phyloP scores from a whole-genome alignment of 1,140 invertebrate genomes.

The Gerris buenoi region DNA sequence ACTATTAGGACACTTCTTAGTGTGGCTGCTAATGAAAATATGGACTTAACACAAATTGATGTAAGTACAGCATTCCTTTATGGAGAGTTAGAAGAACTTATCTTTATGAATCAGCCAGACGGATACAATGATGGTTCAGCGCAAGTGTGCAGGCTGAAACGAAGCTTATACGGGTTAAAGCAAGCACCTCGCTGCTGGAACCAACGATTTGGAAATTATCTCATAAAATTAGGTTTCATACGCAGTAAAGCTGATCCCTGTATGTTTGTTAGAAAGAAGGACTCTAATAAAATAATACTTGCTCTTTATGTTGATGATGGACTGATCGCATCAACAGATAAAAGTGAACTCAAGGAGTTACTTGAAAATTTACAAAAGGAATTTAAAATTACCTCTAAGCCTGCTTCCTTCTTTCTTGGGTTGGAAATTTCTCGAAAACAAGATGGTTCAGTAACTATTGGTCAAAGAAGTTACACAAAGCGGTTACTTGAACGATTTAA shows the following conservation, averaged over 20 bases:
- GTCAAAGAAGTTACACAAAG: not conserved
- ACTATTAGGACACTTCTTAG: constrained; percentile 23
- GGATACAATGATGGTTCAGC: constrained; percentile 15
- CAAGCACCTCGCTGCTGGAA: no score
- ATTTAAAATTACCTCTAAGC: no score
- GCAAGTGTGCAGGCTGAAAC: constrained; percentile 12
- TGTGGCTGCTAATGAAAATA: constrained; percentile 18
- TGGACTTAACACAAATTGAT: constrained; percentile 23
- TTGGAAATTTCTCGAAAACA: constrained; percentile 1
- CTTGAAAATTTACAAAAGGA: no score
- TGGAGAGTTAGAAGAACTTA: constrained; percentile 26
- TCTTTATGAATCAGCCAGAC: constrained; percentile 28
- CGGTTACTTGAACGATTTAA: constrained; percentile 7
- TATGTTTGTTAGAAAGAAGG: not conserved
- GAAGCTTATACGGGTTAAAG: no score
- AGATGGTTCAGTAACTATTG: not conserved
- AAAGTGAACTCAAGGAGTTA: no score
- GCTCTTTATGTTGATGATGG: constrained; percentile 10
- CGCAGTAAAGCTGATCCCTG: not conserved
- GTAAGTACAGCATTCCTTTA: constrained; percentile 15
- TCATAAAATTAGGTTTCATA: not conserved
- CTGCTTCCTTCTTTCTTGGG: constrained; percentile 6
- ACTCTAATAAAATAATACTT: not conserved
- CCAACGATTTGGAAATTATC: not conserved
- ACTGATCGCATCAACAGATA: not conserved